A percentile compares a stretch with the other conserved stretches of the same genome.
Conservation (phyloP, 1,140 invertebrate genomes). For the Elymnias hypermnestra region DNA sequence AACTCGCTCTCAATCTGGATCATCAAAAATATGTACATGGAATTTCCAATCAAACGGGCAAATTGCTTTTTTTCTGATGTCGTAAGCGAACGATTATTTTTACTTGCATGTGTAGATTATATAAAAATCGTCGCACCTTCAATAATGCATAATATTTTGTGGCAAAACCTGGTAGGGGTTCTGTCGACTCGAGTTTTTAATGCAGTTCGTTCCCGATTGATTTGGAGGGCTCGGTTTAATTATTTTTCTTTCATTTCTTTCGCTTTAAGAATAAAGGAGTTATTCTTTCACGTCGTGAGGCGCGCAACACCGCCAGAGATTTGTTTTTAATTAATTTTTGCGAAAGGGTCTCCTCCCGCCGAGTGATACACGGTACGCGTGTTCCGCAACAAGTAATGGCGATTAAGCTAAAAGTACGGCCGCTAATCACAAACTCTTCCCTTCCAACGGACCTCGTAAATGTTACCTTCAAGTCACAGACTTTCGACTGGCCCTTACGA, state of each 20-base stretch:
- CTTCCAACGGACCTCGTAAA: neutral
- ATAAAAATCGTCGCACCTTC: no score
- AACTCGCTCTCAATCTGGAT: no score
- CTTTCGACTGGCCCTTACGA: no score
- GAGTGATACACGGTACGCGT: no score
- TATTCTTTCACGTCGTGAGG: neutral
- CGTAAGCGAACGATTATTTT: no score
- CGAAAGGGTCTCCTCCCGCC: neutral
- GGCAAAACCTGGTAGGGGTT: neutral
- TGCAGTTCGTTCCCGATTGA: slow-evolving; percentile 11
- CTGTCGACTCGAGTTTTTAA: neutral
- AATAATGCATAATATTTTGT: no score
- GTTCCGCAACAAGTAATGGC: no score
- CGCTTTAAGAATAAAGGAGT: neutral
- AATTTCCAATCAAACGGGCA: no score
- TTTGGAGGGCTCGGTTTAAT: slow-evolving; percentile 4
- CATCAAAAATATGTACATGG: no score
- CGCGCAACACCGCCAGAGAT: neutral
- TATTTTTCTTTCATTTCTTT: slow-evolving; percentile 1
- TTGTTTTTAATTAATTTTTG: neutral
- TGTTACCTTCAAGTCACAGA: neutral
- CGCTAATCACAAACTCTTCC: neutral
- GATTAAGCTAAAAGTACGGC: neutral
- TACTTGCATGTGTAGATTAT: no score
- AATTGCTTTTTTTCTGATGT: no score